Evolutionary conservation across 2,888 invertebrate species (phyloP).

Genomic region (Spodoptera littoralis): DNA sequence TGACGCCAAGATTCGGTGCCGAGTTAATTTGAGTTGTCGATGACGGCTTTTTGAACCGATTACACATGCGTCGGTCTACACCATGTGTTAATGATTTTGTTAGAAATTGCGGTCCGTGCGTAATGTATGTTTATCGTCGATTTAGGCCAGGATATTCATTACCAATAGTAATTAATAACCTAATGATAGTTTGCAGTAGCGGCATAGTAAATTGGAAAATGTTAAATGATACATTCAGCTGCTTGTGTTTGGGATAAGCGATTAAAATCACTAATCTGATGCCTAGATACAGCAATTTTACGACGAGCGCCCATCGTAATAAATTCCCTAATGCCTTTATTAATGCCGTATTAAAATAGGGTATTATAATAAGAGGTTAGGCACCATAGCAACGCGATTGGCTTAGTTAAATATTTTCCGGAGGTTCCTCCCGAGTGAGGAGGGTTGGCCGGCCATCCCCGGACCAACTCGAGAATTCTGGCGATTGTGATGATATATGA

Average conservation of each 20-base stretch:
- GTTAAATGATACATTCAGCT: slow-evolving; percentile 3
- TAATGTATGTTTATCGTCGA: slow-evolving; percentile 30
- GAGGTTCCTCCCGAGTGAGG: slow-evolving; percentile 77
- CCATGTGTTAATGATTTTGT: slow-evolving; percentile 45
- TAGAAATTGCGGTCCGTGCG: slow-evolving; percentile 21
- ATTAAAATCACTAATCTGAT: slow-evolving; percentile 16
- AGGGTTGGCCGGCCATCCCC: slow-evolving; percentile 81
- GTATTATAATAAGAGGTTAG: slow-evolving; percentile 61
- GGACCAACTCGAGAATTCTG: slow-evolving; percentile 80
- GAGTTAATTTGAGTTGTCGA: slow-evolving; percentile 65
- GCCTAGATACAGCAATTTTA: slow-evolving; percentile 30
- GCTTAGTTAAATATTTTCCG: slow-evolving; percentile 83
- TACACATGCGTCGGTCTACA: slow-evolving; percentile 62
- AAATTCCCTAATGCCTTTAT: slow-evolving; percentile 49
- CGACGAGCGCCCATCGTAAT: slow-evolving; percentile 20
- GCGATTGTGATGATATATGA: slow-evolving; percentile 88
- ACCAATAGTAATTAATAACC: slow-evolving; percentile 17
- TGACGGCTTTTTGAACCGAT: slow-evolving; percentile 64
- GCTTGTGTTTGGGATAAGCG: neutral
- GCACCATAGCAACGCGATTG: slow-evolving; percentile 62
- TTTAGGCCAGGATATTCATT: slow-evolving; percentile 27
- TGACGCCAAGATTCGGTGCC: slow-evolving; percentile 64
- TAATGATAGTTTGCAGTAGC: slow-evolving; percentile 12
- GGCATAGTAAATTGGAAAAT: slow-evolving; percentile 1
- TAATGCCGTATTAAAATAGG: slow-evolving; percentile 62